phyloP scores from a whole-genome alignment of 2,888 invertebrate genomes.

The Elgonia sp. region DNA sequence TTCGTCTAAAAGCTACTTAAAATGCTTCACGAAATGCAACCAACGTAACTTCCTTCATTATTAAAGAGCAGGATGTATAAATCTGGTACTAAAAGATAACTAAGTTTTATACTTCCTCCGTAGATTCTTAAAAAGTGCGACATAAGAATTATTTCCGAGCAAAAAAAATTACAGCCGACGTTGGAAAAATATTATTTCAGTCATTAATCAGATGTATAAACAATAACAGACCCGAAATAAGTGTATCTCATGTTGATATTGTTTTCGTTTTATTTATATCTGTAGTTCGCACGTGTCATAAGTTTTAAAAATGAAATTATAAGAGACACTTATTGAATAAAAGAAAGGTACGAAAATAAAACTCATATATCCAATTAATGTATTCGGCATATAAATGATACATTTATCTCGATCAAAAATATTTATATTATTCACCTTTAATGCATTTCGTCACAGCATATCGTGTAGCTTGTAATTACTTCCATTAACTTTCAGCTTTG shows the following conservation, averaged over 20 bases:
- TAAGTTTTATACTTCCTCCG: conserved; percentile 41
- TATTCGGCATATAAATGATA: not conserved
- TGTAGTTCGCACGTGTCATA: not conserved
- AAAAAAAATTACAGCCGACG: conserved; percentile 4
- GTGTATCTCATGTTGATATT: not conserved
- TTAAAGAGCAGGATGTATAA: conserved; percentile 49
- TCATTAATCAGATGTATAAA: conserved; percentile 29
- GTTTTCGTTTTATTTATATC: not conserved
- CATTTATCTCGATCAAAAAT: not conserved
- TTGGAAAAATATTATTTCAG: conserved; percentile 35
- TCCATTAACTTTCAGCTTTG: not conserved
- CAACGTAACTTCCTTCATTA: conserved; percentile 36
- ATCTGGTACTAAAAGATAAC: conserved; percentile 40
- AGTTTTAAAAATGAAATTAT: not conserved
- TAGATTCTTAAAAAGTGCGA: conserved; percentile 35
- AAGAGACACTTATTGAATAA: not conserved
- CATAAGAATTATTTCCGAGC: conserved; percentile 76
- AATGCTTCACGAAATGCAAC: conserved; percentile 20
- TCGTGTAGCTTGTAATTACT: not conserved
- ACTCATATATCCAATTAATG: not conserved
- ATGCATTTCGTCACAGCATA: not conserved
- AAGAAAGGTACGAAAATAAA: not conserved
- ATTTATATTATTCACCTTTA: not conserved
- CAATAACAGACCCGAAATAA: conserved; percentile 29
- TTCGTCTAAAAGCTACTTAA: conserved; percentile 8